Base-by-base conservation (phyloP, 2,888 invertebrate genomes). In the Thelaira solivaga region DNA sequence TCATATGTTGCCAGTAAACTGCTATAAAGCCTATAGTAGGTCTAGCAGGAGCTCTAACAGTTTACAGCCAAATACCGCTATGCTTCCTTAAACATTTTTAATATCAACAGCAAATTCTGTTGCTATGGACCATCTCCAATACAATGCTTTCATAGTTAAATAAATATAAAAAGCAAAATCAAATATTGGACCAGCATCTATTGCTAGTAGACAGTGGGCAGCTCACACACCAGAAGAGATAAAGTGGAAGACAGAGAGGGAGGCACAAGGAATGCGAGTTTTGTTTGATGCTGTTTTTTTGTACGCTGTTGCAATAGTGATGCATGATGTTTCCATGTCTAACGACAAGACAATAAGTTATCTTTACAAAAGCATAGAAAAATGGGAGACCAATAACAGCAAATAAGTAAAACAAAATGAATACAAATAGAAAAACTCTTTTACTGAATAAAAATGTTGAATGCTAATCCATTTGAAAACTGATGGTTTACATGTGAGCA, bases 331-430 rank as follows among this genome's bases (percentile, higher is more conserved):
- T 78, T 51, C 18, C 68, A 53, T 65, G 59, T 67, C 68, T 29
- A 68, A 77, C 57, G 67, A 72, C 61, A 67, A 77, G 57, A 77
- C 73, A 64, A 69, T 59, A 78, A 69, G 73, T 77, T 68, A 68
- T 67, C 65, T 62, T 68, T 68, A 22, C 34, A 53, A 62, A 75
- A 45, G 51, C 36, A 71, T 59, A n/a, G 18, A 55, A 36, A 62
- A 62, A 41, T 55, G 47, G 13, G 10, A 31, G 43, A 34, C n/a
- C 43, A 55, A 43, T 13, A 55, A 16, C n/a, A 11, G 43, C n/a
- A 11, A 3, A 26, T 26, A 5, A 4, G 26, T 26, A 8, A 18
- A 64, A 26, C 39, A 6, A 4, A 39, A 34, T 34, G n/a, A n/a
- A 8, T 11, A n/a, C 34, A 36, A 5, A 31, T 6, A 24, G 36